Evolutionary conservation across 1,140 invertebrate genomes (phyloP), one percentile per base, ranked within the genome.

Genomic region (Cydia splendana): DNA sequence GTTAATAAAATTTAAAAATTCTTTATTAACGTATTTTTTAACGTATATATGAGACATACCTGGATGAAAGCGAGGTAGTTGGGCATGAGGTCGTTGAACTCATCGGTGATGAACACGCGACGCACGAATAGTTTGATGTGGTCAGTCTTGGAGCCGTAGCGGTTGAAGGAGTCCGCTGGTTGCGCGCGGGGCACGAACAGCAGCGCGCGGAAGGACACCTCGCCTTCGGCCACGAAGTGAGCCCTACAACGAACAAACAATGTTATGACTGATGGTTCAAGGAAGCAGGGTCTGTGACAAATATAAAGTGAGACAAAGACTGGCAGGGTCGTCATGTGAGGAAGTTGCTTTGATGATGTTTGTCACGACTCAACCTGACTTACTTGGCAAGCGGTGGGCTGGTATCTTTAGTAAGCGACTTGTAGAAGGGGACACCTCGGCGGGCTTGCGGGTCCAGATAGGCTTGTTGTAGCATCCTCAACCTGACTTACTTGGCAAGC

Each of bases 61-160:
- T 89, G 89, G 45, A 93, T 87, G 89, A 99, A 99, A 73, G 95
- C 96, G 78, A 99, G 94, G 89, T 99, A 99, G 90, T 98, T 99
- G 73, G 99, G 99, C 96, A 99, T 98, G 96, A 99, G 98, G 87
- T 99, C 99, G 87, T 98, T 98, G 94, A 99, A 99, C 94, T 99
- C 98, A 85, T 99, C 99, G 15, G 99, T 99, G 91, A 99, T 99
- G 93, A 99, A 99, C 15, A 99, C 99, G 77, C 99, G 94, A 80
- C 99, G 95, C 13, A 99, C 99, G 88, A 98, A 99, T 80, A 96
- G 95, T 94, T 99, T 99, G 83, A 99, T 99, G 89, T 98, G 97
- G 88, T 99, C 98, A 2, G 96, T 96, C 81, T 97, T 97, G 77
- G 98, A 98, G 78, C 98, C 99, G 88, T 99, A 99, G 88, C 96